A percentile compares a stretch with the other conserved stretches of the same genome.
These are phyloP conservation scores for Bovichtus variegatus DNA, from an alignment of 2,797 vertebrate species.

Conservation along the genomic window DNA sequence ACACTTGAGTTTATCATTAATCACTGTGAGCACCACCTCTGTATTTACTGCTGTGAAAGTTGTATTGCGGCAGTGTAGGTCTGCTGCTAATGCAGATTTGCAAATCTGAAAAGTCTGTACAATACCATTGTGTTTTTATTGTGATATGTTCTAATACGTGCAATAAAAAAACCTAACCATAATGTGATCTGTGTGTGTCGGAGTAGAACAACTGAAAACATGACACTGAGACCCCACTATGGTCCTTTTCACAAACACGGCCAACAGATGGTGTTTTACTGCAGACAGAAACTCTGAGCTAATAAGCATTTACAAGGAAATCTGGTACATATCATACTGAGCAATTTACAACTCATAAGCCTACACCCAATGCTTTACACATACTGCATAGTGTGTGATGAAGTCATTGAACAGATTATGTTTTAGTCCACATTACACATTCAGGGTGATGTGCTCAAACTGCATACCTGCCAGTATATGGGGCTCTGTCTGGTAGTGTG, in stretches of 20 bases:
- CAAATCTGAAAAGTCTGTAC: neutral
- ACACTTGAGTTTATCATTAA: conserved; percentile 6
- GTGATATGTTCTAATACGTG: too few species aligned
- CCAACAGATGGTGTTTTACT: conserved; percentile 14
- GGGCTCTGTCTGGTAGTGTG: conserved; percentile 96
- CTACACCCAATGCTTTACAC: neutral
- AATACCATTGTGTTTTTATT: too few species aligned
- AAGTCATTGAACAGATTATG: neutral
- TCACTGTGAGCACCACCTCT: neutral
- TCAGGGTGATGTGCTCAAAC: neutral
- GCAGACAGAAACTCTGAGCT: conserved; percentile 1
- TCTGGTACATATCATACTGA: neutral
- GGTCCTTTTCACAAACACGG: conserved; percentile 12
- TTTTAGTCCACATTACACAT: neutral
- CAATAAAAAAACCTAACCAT: neutral
- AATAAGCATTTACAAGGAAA: conserved; percentile 9
- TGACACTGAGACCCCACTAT: neutral
- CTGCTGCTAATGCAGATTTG: neutral
- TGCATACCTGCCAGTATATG: conserved; percentile 91
- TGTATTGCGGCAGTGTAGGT: conserved; percentile 10
- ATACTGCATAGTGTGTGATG: neutral
- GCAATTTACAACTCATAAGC: neutral
- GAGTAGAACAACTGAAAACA: conserved; percentile 5
- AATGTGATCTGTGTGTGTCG: neutral
- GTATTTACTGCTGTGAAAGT: neutral